A percentile compares a stretch with the other conserved stretches of the same genome.
Conservation (phyloP, 2,888 invertebrate genomes). For the Leptinotarsa haldemani region DNA sequence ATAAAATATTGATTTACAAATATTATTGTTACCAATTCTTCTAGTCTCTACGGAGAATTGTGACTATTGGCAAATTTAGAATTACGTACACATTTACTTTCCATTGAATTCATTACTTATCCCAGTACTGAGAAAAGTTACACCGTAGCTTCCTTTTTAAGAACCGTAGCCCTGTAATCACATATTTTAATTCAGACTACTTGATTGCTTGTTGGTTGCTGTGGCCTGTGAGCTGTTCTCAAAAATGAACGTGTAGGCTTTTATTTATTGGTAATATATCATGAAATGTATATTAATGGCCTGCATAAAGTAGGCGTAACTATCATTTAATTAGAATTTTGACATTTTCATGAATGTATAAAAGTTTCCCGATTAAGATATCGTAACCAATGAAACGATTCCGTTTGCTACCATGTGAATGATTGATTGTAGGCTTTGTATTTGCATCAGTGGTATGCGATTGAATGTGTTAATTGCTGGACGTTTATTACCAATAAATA, state of each 20-base stretch:
- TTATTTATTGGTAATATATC: constrained; percentile 38
- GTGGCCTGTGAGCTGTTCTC: constrained; percentile 27
- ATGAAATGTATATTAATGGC: constrained; percentile 42
- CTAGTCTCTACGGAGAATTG: no score
- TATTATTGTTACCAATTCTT: no score
- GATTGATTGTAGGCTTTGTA: constrained; percentile 34
- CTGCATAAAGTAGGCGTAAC: constrained; percentile 41
- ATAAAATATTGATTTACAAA: no score
- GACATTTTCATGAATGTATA: constrained; percentile 43
- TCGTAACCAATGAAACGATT: constrained; percentile 32
- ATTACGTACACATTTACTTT: no score
- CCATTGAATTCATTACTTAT: neutral
- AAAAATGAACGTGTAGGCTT: constrained; percentile 35
- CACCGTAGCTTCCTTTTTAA: neutral
- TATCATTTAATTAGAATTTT: constrained; percentile 44
- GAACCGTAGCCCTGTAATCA: constrained; percentile 16
- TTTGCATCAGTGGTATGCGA: constrained; percentile 32
- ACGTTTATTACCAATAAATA: constrained; percentile 7
- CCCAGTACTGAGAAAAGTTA: neutral
- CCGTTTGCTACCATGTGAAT: constrained; percentile 31
- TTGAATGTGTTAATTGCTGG: constrained; percentile 12
- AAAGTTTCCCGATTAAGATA: constrained; percentile 41
- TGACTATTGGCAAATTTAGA: no score
- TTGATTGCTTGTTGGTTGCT: constrained; percentile 19
- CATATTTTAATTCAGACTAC: constrained; percentile 17